These are phyloP conservation scores for Scaptomyza pallida DNA, from an alignment of 1,140 invertebrate species.

Conservation along the genomic window DNA sequence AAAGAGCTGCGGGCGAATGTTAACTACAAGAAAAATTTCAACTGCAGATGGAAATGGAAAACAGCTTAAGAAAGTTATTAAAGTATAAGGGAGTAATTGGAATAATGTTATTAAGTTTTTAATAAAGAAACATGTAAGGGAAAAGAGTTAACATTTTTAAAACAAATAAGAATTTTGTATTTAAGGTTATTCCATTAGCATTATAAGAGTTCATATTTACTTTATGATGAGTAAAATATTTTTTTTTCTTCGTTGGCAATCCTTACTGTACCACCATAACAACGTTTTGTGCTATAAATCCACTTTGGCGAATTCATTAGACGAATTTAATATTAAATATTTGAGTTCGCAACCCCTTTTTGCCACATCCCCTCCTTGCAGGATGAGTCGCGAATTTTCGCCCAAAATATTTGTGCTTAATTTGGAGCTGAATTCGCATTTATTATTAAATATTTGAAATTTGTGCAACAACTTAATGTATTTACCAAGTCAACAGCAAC, in stretches of 20 bases:
- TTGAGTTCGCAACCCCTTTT: background rate
- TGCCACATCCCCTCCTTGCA: too few species aligned
- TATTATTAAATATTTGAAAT: constrained; percentile 78
- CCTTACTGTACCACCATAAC: background rate
- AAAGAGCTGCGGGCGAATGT: constrained; percentile 7
- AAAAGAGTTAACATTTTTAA: too few species aligned
- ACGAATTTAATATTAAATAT: constrained; percentile 27
- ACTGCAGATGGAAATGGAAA: background rate
- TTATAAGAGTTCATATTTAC: too few species aligned
- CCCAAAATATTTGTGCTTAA: constrained; percentile 67
- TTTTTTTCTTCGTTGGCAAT: background rate
- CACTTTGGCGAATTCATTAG: background rate
- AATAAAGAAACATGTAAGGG: too few species aligned
- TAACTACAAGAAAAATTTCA: background rate
- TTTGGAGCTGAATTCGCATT: constrained; percentile 53
- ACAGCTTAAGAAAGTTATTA: background rate
- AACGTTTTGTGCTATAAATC: background rate
- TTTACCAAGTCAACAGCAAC: constrained; percentile 6
- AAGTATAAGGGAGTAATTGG: background rate
- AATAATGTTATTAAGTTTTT: too few species aligned
- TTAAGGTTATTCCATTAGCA: too few species aligned
- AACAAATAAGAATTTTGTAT: too few species aligned
- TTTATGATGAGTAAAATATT: too few species aligned
- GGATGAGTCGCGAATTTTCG: background rate
- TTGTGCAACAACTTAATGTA: constrained; percentile 38